Base-by-base conservation (phyloP, 2,797 vertebrate species). In the Tarsius wallacei region DNA sequence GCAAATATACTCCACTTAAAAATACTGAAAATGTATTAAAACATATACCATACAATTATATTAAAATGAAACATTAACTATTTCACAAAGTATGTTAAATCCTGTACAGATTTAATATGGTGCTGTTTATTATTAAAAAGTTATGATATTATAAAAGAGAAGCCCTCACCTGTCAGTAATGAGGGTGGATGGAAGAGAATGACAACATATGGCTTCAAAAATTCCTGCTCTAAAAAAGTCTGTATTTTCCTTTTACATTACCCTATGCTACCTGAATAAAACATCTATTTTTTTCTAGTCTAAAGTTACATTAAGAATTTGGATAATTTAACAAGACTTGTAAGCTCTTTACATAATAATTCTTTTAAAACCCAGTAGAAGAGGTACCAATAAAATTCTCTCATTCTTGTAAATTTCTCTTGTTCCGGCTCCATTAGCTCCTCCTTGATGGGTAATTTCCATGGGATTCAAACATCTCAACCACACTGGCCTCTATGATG, bases 21-120 rank as follows among this genome's bases (percentile, higher is more conserved):
- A 93, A 96, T 85, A 61, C 2, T 86, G 86, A 96, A 96, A 96
- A 93, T 77, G 53, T 64, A 93, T 93, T 96, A 89, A 96, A 94
- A 91, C 22, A 77, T 86, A 88, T 87, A 83, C 53, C 64, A 84
- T 61, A 96, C 96, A 90, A 94, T 93, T 83, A 91, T 31, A 91
- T 77, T 96, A 89, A 91, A 94, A 97, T 90, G 61, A 95, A 95
- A 91, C 47, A 63, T 82, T 91, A 89, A 87, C 82, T 90, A 68
- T 95, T 89, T 93, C 76, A 93, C 9, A 24, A 97, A 89, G 36
- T 63, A 90, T 71, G 51, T 53, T 94, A 71, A 92, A 90, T 74
- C 64, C 42, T 74, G 13, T 76, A 61, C 70, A 19, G 59, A 93
- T 93, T 82, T 91, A 95, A 87, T 55, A 90, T 19, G 36, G 70